phyloP scores from a whole-genome alignment of 2,113 vertebrate species.

The Microcebus griseorufus region DNA sequence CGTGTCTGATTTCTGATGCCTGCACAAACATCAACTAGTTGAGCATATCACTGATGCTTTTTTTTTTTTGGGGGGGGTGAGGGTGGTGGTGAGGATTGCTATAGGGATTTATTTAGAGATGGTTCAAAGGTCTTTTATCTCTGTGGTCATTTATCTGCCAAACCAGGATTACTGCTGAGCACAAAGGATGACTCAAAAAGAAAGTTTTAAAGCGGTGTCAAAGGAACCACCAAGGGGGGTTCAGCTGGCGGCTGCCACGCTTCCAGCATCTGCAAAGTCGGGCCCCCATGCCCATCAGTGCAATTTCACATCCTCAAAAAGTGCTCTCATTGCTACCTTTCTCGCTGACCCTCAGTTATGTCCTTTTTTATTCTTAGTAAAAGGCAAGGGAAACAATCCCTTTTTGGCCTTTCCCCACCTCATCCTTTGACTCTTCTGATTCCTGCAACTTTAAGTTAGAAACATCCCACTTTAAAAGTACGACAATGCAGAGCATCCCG shows the following conservation, averaged over 20 bases:
- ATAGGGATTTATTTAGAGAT: constrained; percentile 51
- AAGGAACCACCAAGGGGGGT: background rate
- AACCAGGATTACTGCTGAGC: constrained; percentile 11
- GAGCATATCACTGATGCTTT: background rate
- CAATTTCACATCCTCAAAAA: constrained; percentile 42
- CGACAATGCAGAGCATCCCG: background rate
- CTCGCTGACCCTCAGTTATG: constrained; percentile 31
- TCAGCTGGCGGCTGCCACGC: background rate
- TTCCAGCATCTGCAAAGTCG: background rate
- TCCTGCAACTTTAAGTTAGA: constrained; percentile 54
- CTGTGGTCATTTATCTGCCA: constrained; percentile 54
- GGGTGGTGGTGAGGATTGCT: background rate
- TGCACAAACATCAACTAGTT: background rate
- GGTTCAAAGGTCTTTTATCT: constrained; percentile 52
- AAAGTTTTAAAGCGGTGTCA: constrained; percentile 37
- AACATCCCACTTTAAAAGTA: background rate
- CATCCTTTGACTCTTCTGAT: background rate
- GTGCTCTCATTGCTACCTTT: background rate
- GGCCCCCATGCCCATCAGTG: background rate
- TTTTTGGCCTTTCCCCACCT: background rate
- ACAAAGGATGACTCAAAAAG: constrained; percentile 48
- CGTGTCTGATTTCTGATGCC: background rate
- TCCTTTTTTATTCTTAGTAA: constrained; percentile 38
- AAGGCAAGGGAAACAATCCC: background rate
- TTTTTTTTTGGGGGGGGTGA: background rate